phyloP scores from a whole-genome alignment of 1,140 invertebrate genomes.

The Drosophila jambulina region DNA sequence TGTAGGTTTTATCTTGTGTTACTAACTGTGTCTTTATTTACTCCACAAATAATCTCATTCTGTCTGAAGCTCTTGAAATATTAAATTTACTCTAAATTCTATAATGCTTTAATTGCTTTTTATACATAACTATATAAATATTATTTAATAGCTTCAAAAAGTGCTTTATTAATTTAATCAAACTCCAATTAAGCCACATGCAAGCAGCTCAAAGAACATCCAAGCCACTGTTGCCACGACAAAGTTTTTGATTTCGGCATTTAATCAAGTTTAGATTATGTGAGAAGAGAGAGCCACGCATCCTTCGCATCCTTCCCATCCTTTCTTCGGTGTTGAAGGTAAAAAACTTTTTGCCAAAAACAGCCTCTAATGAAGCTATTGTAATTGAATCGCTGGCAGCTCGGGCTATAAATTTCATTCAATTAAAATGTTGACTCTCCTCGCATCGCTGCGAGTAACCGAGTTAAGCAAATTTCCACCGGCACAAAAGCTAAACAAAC shows the following conservation, averaged over 20 bases:
- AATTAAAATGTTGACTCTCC: conserved; percentile 74
- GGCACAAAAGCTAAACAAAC: conserved; percentile 75
- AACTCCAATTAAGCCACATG: not conserved
- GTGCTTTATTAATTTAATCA: not conserved
- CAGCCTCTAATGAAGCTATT: conserved; percentile 46
- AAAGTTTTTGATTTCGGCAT: conserved; percentile 20
- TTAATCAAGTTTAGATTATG: conserved; percentile 29
- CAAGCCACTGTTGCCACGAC: not conserved
- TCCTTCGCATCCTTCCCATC: not conserved
- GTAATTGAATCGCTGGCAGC: conserved; percentile 46
- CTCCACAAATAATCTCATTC: too few species aligned
- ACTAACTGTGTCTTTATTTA: too few species aligned
- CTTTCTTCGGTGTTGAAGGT: not conserved
- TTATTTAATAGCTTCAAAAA: too few species aligned
- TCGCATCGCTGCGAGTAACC: conserved; percentile 53
- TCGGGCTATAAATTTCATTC: conserved; percentile 63
- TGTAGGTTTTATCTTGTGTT: not conserved
- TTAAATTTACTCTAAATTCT: not conserved
- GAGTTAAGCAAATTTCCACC: conserved; percentile 57
- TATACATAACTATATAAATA: not conserved
- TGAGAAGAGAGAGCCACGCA: not conserved
- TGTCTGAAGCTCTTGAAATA: too few species aligned
- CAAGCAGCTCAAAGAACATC: not conserved
- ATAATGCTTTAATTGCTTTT: not conserved
- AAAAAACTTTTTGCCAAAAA: conserved; percentile 24